Evolutionary conservation across 1,140 invertebrate genomes (phyloP).

Genomic region (Melipona quadrifasciata): DNA sequence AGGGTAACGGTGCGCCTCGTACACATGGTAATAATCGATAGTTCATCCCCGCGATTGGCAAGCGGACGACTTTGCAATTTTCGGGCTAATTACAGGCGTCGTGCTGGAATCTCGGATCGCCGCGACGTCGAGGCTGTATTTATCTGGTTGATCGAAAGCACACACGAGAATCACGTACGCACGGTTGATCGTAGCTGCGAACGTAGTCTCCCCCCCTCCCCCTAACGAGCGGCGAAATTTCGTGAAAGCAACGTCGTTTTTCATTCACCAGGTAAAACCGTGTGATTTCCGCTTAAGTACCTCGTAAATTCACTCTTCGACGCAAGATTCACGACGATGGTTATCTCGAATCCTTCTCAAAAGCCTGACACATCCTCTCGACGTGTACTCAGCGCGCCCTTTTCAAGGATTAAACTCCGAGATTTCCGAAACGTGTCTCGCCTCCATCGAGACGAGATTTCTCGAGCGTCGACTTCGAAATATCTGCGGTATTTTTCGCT

Average conservation of each 20-base stretch:
- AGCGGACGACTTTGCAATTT: constrained; percentile 5
- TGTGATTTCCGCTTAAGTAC: not conserved
- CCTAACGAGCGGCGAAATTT: not conserved
- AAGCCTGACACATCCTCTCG: not conserved
- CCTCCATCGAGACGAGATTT: not conserved
- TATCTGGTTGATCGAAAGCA: constrained; percentile 6
- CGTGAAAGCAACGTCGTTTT: not conserved
- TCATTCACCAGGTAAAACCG: no score
- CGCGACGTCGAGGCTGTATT: not conserved
- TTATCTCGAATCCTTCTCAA: constrained; percentile 1
- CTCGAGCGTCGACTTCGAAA: not conserved
- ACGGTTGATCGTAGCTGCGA: not conserved
- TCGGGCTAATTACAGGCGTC: constrained; percentile 1
- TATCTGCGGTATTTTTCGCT: not conserved
- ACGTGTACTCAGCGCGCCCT: not conserved
- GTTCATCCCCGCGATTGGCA: not conserved
- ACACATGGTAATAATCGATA: constrained; percentile 6
- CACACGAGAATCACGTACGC: constrained; percentile 12
- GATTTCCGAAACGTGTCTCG: not conserved
- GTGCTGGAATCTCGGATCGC: not conserved
- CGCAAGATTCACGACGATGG: not conserved
- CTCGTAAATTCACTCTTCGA: not conserved
- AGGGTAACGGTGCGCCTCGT: not conserved
- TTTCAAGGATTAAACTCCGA: not conserved
- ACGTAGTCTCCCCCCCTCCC: no score